Base-by-base conservation (phyloP, 1,140 invertebrate species). In the Trichonephila clavata region DNA sequence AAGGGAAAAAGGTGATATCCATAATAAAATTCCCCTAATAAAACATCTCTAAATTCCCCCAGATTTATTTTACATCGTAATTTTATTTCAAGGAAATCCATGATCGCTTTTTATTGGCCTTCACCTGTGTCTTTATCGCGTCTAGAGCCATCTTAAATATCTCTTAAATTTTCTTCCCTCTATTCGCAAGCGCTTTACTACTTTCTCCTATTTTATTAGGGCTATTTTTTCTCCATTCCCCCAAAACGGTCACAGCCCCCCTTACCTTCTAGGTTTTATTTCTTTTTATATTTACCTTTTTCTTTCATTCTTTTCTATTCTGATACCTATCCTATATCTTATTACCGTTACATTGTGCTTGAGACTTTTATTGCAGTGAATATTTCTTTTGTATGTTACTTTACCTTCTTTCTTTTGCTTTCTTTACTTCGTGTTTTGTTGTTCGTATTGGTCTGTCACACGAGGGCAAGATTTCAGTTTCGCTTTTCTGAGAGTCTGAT, bases 101-200 rank as follows among this genome's bases (percentile, higher is more conserved):
- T 92, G 90, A 92, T 92, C 71, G 77, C 80, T 92, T 92, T 90
- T 92, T 92, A 92, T 92, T 92, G 90, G 43, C 81, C 77, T 92
- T 92, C 90, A 92, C 90, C 90, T 92, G 77, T 92, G 90, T 92
- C 90, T 92, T 92, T 92, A 92, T 92, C 81, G 81, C 90, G 43
- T 60, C 80, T 84, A n/a, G 77, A 27, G 60, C 80, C 61, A 84
- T 92, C 90, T 80, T 92, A 84, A 92, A 92, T 92, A 92, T 92
- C 90, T 92, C 90, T 92, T 92, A 92, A 92, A 92, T 92, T 92
- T 92, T 68, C 80, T 57, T 84, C 80, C 61, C 59, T 32, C 88
- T 65, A 92, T 92, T 92, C 90, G n/a, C 80, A 84, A 61, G 20
- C 90, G 21, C 81, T 92, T 92, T 92, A 92, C 90, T 92, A 92